A percentile compares a stretch with the other conserved stretches of the same genome.
Conservation (phyloP, 2,888 invertebrate species). For the Spicauda simplicius region DNA sequence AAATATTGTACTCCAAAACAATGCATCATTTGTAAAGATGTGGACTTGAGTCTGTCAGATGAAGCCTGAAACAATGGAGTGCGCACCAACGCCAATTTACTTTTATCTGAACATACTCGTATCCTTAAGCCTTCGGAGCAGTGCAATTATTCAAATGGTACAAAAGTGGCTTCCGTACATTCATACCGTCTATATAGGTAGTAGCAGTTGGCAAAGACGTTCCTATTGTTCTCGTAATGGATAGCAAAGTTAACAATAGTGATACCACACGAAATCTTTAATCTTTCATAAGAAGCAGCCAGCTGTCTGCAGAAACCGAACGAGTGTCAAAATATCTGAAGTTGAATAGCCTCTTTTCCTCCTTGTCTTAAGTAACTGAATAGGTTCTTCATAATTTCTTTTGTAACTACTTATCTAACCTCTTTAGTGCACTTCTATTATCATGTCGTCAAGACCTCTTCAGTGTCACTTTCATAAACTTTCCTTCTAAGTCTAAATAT, state of each 20-base stretch:
- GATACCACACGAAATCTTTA: conserved; percentile 33
- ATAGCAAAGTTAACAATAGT: conserved; percentile 51
- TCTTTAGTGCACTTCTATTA: conserved; percentile 17
- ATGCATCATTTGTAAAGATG: conserved; percentile 33
- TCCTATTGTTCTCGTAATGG: conserved; percentile 51
- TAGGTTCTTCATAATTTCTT: conserved; percentile 14
- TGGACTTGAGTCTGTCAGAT: conserved; percentile 20
- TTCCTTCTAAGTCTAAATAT: too few species aligned
- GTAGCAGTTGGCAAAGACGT: conserved; percentile 46
- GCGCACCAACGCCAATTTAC: conserved; percentile 21
- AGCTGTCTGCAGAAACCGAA: conserved; percentile 26
- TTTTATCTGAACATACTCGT: conserved; percentile 17
- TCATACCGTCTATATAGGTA: conserved; percentile 42
- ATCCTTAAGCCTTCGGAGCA: conserved; percentile 44
- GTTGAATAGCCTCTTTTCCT: conserved; percentile 30
- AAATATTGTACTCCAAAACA: conserved; percentile 11
- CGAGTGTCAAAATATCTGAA: conserved; percentile 33
- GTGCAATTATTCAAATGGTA: conserved; percentile 45
- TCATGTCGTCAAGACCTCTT: background rate
- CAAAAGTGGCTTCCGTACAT: conserved; percentile 49
- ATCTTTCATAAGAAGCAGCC: conserved; percentile 34
- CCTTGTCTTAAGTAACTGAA: conserved; percentile 27
- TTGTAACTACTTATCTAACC: conserved; percentile 26
- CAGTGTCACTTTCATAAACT: too few species aligned
- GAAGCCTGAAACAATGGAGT: conserved; percentile 23